These are phyloP conservation scores for Reticulitermes lucifugus DNA, from an alignment of 2,888 invertebrate genomes.

Conservation along the genomic window DNA sequence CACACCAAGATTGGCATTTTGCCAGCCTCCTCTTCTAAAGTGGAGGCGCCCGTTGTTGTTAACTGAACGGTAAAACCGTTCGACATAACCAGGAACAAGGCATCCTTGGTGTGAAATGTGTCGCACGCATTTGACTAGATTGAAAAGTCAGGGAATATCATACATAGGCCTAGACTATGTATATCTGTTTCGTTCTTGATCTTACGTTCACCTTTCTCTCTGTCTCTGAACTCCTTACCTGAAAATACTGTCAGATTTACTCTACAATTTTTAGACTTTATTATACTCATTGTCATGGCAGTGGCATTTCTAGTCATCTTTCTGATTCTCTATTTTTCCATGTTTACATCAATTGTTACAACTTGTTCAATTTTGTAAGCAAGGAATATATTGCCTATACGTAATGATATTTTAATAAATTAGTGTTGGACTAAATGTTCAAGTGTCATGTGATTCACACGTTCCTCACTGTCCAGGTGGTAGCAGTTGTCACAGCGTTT, in stretches of 20 bases:
- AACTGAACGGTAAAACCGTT: neutral
- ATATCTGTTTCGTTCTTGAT: slow-evolving; percentile 45
- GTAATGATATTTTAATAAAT: slow-evolving; percentile 55
- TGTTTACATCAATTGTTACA: slow-evolving; percentile 55
- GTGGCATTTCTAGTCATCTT: slow-evolving; percentile 54
- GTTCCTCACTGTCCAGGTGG: slow-evolving; percentile 11
- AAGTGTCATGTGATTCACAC: slow-evolving; percentile 35
- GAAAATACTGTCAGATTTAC: slow-evolving; percentile 52
- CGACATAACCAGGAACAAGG: slow-evolving; percentile 41
- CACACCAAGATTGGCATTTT: neutral
- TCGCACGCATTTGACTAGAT: slow-evolving; percentile 40
- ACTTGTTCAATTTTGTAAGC: slow-evolving; percentile 54
- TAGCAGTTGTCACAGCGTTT: neutral
- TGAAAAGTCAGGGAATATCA: slow-evolving; percentile 51
- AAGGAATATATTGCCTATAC: slow-evolving; percentile 54
- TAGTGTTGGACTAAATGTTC: slow-evolving; percentile 53
- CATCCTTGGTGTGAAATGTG: slow-evolving; percentile 54
- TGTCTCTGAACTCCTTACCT: slow-evolving; percentile 53
- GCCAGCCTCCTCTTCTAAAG: too few species aligned
- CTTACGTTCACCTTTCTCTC: slow-evolving; percentile 48
- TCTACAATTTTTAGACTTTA: slow-evolving; percentile 53
- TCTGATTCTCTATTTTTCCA: slow-evolving; percentile 54
- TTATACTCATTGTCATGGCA: slow-evolving; percentile 53
- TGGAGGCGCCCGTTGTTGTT: neutral
- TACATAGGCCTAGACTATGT: slow-evolving; percentile 51